Evolutionary conservation across 2,113 vertebrate genomes (phyloP), one percentile per base, ranked within the genome.

Genomic region (Cyprinus carpio): DNA sequence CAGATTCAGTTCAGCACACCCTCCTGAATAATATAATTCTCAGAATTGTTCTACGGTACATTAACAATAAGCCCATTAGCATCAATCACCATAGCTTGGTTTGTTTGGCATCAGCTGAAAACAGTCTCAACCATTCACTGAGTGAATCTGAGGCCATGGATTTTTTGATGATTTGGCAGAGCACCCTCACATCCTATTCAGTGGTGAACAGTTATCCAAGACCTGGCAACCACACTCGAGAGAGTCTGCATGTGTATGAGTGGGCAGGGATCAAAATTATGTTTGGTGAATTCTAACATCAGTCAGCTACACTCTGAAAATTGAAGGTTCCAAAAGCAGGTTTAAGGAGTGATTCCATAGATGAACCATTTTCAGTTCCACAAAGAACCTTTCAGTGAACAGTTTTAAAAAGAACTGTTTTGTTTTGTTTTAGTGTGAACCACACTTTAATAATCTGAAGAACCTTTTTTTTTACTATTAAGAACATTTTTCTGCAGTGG

Each of bases 51-150:
- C 6, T 58, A 37, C 12, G 16, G 18, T 34, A 6, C 9, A 23
- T 40, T 9, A 72, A 72, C 20, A 72, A 40, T 25, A 56, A 40
- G 18, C 49, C 23, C 4, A 2, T 37, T 83, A 46, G 49, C 46
- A 83, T 74, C 31, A 34, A 37, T 72, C 12, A 58, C 49, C 25
- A 49, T 29, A 69, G 79, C 43, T 40, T 58, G 51, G 65, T 27
- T 83, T 40, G 29, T 72, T 71, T 83, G 81, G 65, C 81, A 58
- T 56, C 29, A 40, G 46, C 15, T 54, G 51, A 71, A 72, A 40
- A 71, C 81, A 56, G 49, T 83, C 82, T 56, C 49, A 72, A 25
- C 65, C 46, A 71, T 69, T 49, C 4, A 80, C 79, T 67, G n/a
- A 69, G 64, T 71, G 3, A 69, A 71, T 60, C 54, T 4, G 23